These are phyloP conservation scores for Zaprionus africanus DNA, from an alignment of 1,140 invertebrate species.

Conservation along the genomic window DNA sequence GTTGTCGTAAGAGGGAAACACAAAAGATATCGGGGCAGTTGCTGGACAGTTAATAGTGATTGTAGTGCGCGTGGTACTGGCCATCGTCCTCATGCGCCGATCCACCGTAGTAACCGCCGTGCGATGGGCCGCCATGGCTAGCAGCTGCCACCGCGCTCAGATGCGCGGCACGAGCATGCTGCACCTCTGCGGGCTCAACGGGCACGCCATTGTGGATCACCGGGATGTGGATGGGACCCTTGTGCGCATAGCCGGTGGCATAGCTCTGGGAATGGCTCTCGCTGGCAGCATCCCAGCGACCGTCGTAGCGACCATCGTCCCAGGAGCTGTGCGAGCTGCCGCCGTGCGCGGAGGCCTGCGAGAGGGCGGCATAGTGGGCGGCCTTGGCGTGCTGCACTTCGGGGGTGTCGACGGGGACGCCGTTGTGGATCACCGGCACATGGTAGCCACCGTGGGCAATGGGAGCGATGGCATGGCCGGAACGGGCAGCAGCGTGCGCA, in stretches of 20 bases:
- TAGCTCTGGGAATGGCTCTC: slow-evolving; percentile 53
- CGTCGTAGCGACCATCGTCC: slow-evolving; percentile 72
- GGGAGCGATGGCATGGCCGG: slow-evolving; percentile 61
- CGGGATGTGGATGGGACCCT: slow-evolving; percentile 84
- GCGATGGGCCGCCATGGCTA: slow-evolving; percentile 58
- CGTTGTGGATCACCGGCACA: slow-evolving; percentile 85
- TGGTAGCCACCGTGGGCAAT: slow-evolving; percentile 77
- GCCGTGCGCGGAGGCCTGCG: slow-evolving; percentile 84
- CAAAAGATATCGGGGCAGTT: slow-evolving; percentile 34
- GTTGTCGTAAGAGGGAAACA: slow-evolving; percentile 51
- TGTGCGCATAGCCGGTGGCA: slow-evolving; percentile 73
- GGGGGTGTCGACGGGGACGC: slow-evolving; percentile 86
- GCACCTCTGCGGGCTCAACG: slow-evolving; percentile 87
- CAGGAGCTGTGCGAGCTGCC: slow-evolving; percentile 67
- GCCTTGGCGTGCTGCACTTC: slow-evolving; percentile 87
- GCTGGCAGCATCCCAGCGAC: slow-evolving; percentile 53
- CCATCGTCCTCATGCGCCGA: slow-evolving; percentile 74
- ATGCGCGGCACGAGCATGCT: slow-evolving; percentile 87
- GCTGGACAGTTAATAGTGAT: slow-evolving; percentile 59
- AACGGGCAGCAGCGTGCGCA: slow-evolving; percentile 75
- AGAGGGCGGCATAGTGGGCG: slow-evolving; percentile 86
- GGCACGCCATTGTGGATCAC: slow-evolving; percentile 86
- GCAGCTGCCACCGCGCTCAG: slow-evolving; percentile 85
- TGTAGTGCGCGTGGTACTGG: slow-evolving; percentile 68
- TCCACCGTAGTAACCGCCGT: slow-evolving; percentile 66